Evolutionary conservation across 2,113 vertebrate genomes (phyloP).

Genomic region (Pterophyllum scalare): DNA sequence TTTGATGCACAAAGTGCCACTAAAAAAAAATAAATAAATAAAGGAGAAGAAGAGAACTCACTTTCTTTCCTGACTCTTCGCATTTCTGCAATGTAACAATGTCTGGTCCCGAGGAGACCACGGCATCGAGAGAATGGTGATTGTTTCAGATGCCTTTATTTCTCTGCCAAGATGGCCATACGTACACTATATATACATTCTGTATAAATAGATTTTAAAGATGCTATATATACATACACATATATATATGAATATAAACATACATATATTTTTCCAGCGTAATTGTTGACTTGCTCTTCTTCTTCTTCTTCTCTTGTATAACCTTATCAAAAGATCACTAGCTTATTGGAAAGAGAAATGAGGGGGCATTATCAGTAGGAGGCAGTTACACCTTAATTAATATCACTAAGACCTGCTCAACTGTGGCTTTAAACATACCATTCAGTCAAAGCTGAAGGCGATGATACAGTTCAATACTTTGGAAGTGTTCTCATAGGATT

Average conservation of each 20-base stretch:
- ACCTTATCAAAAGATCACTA: conserved; percentile 70
- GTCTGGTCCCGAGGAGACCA: conserved; percentile 68
- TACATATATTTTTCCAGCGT: conserved; percentile 88
- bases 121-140: conserved; percentile 74
- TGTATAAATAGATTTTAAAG: conserved; percentile 84
- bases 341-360: conserved; percentile 75
- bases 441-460: conserved; percentile 64
- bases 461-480: conserved; percentile 42
- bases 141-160: conserved; percentile 86
- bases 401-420: conserved; percentile 77
- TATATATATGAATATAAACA: conserved; percentile 83
- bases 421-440: conserved; percentile 80
- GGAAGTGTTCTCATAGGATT: conserved; percentile 58
- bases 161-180: conserved; percentile 83
- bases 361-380: conserved; percentile 68
- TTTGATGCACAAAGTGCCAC: conserved; percentile 87
- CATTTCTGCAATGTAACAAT: conserved; percentile 79
- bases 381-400: conserved; percentile 63
- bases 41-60: conserved; percentile 42
- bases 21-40: conserved; percentile 39
- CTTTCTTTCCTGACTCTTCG: conserved; percentile 79
- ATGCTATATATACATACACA: conserved; percentile 74
- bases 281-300: conserved; percentile 81
- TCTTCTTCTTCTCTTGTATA: conserved; percentile 78
- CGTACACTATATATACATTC: conserved; percentile 83